Evolutionary conservation across 2,113 vertebrate genomes (phyloP).

Genomic region (Orcinus orca): DNA sequence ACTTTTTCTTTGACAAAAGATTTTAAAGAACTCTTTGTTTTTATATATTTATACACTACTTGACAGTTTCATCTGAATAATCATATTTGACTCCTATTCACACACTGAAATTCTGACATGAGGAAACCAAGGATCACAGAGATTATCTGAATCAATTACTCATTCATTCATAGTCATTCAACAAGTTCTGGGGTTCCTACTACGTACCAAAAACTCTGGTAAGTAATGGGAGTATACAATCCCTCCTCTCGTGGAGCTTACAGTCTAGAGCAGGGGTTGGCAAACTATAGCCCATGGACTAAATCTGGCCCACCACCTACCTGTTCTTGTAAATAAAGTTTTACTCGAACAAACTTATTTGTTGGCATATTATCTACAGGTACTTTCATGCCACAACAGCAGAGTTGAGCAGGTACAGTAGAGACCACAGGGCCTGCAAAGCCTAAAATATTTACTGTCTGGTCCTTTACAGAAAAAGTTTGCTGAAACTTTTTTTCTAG

Average conservation of each 20-base stretch:
- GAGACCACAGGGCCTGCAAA: neutral
- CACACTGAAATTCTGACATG: slow-evolving; percentile 35
- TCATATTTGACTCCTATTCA: neutral
- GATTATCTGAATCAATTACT: neutral
- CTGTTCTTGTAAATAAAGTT: slow-evolving; percentile 3
- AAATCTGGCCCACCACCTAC: neutral
- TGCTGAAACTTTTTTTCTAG: neutral
- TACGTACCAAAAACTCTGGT: neutral
- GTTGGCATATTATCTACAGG: neutral
- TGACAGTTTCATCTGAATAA: slow-evolving; percentile 37
- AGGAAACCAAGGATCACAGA: slow-evolving; percentile 13
- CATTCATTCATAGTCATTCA: neutral
- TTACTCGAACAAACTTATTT: neutral
- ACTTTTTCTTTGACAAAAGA: slow-evolving; percentile 33
- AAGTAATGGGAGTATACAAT: neutral
- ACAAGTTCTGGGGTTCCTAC: neutral
- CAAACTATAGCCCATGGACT: neutral
- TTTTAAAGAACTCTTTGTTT: slow-evolving; percentile 37
- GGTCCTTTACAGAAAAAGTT: slow-evolving; percentile 12
- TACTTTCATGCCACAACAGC: neutral
- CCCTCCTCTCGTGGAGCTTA: neutral
- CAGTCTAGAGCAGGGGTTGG: neutral
- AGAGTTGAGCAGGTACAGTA: neutral
- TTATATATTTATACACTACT: slow-evolving; percentile 11
- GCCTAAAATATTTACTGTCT: neutral